Evolutionary conservation across 2,113 vertebrate species (phyloP).

Genomic region (Tachycineta bicolor): DNA sequence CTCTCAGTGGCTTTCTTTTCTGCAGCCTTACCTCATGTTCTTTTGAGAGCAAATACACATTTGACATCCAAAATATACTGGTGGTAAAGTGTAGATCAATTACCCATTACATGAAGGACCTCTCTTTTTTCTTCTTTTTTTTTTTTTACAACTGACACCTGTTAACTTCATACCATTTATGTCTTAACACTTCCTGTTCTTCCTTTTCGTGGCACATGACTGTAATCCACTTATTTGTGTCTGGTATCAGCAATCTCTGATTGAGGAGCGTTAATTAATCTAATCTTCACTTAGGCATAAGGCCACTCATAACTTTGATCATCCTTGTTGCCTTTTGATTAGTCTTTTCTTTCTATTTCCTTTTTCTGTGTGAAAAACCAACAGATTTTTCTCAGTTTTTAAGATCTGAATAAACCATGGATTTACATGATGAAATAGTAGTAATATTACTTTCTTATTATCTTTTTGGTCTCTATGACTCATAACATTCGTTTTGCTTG

Average conservation of each 20-base stretch:
- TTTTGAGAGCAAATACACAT: background rate
- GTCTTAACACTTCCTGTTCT: background rate
- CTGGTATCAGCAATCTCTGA: background rate
- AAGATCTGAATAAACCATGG: background rate
- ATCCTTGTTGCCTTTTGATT: background rate
- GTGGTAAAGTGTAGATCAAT: background rate
- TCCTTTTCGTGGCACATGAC: background rate
- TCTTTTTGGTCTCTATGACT: background rate
- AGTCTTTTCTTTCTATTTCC: background rate
- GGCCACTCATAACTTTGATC: background rate
- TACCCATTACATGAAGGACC: background rate
- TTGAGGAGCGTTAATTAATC: background rate
- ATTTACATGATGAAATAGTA: background rate
- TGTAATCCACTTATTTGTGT: background rate
- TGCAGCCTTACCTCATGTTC: accelerated
- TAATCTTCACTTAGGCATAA: background rate
- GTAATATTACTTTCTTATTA: background rate
- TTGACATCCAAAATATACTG: background rate
- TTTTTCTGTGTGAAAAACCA: background rate
- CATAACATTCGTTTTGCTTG: background rate
- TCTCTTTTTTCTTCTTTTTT: background rate
- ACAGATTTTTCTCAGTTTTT: background rate
- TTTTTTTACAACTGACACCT: background rate
- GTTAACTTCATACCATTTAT: background rate
- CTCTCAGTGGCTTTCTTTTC: background rate